Evolutionary conservation across 2,888 invertebrate genomes (phyloP), one percentile per base, ranked within the genome.

Genomic region (Athalia circularis): DNA sequence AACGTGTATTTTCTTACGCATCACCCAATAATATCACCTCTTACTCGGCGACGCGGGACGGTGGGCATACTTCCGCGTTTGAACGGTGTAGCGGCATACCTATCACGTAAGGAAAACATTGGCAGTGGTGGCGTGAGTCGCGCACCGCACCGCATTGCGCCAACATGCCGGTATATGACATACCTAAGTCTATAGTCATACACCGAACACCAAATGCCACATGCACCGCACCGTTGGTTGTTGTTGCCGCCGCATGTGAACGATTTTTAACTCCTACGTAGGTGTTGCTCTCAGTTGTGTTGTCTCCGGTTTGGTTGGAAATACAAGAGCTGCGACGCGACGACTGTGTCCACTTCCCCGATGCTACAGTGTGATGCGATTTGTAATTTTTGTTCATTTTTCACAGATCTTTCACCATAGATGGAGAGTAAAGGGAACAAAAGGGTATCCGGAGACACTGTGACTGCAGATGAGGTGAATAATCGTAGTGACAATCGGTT

Each of bases 371-470:
- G 7, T 4, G 48, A 47, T 64, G 1, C 45, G 45, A 47, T 45
- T 47, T 64, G 15, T 77, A 47, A 75, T 4, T n/a, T n/a, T 79
- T 13, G 50, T 75, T 15, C 4, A 4, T 79, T 15, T 65, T 47
- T 80, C 5, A 47, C 83, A 88, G 88, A 85, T 86, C 50, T n/a
- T 62, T 80, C 80, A 29, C 29, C 29, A 82, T 86, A 87, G 85
- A 89, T 89, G 89, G 89, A 89, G 86, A 85, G 86, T 83, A 84
- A 84, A 81, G 85, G 85, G 78, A 86, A 85, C 79, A 86, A 86
- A 61, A 86, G 87, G 80, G 84, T 84, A 79, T 86, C 84, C 82
- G 85, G 86, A 57, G 70, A 72, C 79, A 87, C 29, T 29, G 29
- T 29, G 29, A 29, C 29, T 29, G 29, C 85, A 81, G 87, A 87